A percentile compares a stretch with the other conserved stretches of the same genome.
These are phyloP conservation scores for Panagrolaimus sp. DNA, from an alignment of 1,140 invertebrate species.

Conservation along the genomic window DNA sequence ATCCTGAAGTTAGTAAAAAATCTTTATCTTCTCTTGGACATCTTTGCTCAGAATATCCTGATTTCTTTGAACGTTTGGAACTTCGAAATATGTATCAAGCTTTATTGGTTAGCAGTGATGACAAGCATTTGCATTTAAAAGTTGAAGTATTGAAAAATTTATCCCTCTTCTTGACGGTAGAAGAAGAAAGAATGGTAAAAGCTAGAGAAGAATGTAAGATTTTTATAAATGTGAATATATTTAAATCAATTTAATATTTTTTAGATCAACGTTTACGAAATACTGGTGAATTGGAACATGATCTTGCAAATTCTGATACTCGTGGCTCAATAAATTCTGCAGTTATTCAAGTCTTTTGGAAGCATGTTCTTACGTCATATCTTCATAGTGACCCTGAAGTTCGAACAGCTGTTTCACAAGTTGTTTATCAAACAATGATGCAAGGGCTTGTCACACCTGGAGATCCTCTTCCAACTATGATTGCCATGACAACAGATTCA, in stretches of 20 bases:
- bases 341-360: constrained; percentile 92
- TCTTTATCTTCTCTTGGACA: constrained; percentile 62
- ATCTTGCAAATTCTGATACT: constrained; percentile 61
- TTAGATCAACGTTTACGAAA: constrained; percentile 23
- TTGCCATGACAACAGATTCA: constrained; percentile 90
- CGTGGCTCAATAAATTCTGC: constrained; percentile 81
- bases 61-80: constrained; percentile 80
- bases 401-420: constrained; percentile 61
- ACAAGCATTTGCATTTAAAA: constrained; percentile 69
- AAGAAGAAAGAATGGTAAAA: constrained; percentile 88
- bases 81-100: constrained; percentile 83
- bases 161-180: constrained; percentile 86
- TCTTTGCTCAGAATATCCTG: constrained; percentile 86
- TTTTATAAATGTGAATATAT: constrained; percentile 21
- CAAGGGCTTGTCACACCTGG: constrained; percentile 96
- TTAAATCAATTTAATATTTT: constrained; percentile 24
- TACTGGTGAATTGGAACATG: constrained; percentile 38
- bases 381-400: constrained; percentile 75
- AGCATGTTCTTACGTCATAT: constrained; percentile 86
- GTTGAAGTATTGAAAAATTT: constrained; percentile 82
- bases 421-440: constrained; percentile 71
- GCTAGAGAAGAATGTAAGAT: constrained; percentile 81
- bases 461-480: constrained; percentile 89
- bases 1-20: constrained; percentile 55
- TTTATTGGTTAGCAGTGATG: constrained; percentile 69